A percentile compares a stretch with the other conserved stretches of the same genome.
Conservation (phyloP, 1,140 invertebrate genomes). For the Drosophila athabasca region DNA sequence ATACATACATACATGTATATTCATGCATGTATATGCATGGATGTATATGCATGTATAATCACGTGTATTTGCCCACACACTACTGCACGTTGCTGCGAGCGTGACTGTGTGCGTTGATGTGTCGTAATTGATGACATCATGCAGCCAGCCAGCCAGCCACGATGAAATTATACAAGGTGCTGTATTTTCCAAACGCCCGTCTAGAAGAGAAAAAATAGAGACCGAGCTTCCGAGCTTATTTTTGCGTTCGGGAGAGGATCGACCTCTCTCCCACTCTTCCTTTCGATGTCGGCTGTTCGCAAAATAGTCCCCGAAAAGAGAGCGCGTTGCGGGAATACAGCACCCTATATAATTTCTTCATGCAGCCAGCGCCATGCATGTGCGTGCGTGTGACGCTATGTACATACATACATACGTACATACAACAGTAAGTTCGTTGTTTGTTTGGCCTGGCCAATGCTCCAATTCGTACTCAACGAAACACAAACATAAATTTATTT, state of each 20-base stretch:
- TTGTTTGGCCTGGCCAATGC: slow-evolving; percentile 35
- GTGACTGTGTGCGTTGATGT: slow-evolving; percentile 5
- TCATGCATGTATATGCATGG: slow-evolving; percentile 4
- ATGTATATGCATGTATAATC: slow-evolving; percentile 13
- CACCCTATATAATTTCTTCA: too few species aligned
- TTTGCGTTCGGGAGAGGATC: too few species aligned
- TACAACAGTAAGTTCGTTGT: background rate
- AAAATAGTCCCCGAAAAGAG: too few species aligned
- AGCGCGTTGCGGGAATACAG: too few species aligned
- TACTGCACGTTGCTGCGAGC: background rate
- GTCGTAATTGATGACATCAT: slow-evolving; percentile 9
- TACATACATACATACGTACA: background rate
- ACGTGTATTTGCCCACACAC: slow-evolving; percentile 24
- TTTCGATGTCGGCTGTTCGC: too few species aligned
- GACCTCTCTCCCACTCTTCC: too few species aligned
- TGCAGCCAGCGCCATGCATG: background rate
- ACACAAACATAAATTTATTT: slow-evolving; percentile 23
- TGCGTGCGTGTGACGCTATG: too few species aligned
- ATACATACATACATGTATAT: slow-evolving; percentile 11
- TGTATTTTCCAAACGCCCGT: too few species aligned
- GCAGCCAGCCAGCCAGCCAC: slow-evolving; percentile 1
- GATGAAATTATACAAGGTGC: too few species aligned
- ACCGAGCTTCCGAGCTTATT: too few species aligned
- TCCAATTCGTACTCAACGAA: slow-evolving; percentile 15
- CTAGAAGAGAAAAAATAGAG: too few species aligned